Conservation (phyloP, 2,797 vertebrate species). For the Denticeps clupeoides region DNA sequence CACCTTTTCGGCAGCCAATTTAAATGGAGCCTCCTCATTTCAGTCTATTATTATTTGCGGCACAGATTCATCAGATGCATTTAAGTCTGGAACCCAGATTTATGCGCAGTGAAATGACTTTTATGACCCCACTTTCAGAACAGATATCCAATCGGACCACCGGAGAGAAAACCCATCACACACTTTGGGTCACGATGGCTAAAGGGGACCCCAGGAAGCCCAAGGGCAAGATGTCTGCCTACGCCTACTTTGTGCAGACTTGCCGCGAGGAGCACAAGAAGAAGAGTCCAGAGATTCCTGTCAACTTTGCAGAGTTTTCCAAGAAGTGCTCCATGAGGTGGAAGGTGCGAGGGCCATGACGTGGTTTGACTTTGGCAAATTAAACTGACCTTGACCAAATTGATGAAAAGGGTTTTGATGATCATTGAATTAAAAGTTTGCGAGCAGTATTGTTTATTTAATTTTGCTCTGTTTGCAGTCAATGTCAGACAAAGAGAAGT, state of each 20-base stretch:
- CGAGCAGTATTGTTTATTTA: too few species aligned
- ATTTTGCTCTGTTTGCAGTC: slow-evolving; percentile 43
- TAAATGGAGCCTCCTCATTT: slow-evolving; percentile 18
- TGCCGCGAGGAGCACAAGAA: slow-evolving; percentile 77
- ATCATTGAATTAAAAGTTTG: too few species aligned
- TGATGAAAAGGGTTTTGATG: too few species aligned
- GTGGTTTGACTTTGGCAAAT: too few species aligned
- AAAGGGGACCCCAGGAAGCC: slow-evolving; percentile 82
- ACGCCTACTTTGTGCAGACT: slow-evolving; percentile 71
- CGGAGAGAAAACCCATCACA: slow-evolving; percentile 1
- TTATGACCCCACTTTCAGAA: slow-evolving; percentile 10
- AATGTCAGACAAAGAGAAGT: slow-evolving; percentile 74
- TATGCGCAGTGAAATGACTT: not conserved
- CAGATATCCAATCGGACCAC: slow-evolving; percentile 3
- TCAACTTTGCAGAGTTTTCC: slow-evolving; percentile 71
- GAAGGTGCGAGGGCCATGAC: slow-evolving; percentile 54
- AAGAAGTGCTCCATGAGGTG: slow-evolving; percentile 68
- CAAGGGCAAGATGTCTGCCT: slow-evolving; percentile 81
- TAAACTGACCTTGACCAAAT: too few species aligned
- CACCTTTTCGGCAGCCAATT: slow-evolving; percentile 19
- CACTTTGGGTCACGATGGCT: slow-evolving; percentile 54
- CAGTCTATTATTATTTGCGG: not conserved
- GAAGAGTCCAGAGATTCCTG: slow-evolving; percentile 72
- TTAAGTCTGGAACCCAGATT: not conserved
- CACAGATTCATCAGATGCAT: not conserved